Evolutionary conservation across 1,140 invertebrate species (phyloP), one percentile per base, ranked within the genome.

Genomic region (Episyrphus balteatus): DNA sequence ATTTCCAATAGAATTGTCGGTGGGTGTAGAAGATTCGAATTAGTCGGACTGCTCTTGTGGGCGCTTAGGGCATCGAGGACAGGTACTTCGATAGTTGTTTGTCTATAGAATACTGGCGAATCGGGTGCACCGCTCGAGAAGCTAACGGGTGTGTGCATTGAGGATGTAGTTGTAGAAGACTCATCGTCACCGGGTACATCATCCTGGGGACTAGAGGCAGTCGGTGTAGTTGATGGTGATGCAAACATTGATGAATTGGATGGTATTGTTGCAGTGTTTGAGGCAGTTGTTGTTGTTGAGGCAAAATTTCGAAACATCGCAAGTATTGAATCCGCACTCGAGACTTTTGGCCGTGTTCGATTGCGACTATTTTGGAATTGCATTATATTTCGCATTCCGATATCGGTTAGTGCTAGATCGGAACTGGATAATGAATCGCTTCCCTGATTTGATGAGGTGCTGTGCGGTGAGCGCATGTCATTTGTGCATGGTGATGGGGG

Each of bases 241-340:
- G 77, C 64, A 34, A 72, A 73, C 33, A 74, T 68, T 3, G 78
- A 77, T 11, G 76, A 71, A 37, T 21, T 21, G 44, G 21, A 26
- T 26, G 21, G 21, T 18, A 47, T 43, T 18, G 47, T 36, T 36
- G 72, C 71, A 13, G 32, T 46, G 36, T 42, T 42, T 10, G 44
- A 42, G 9, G 50, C 36, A 39, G 30, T 49, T 12, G 73, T 71
- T 38, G 74, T 75, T 15, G 74, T 69, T 15, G 75, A 74, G 40
- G 77, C 75, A 54, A 81, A 80, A 56, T 79, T 82, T 26, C 78
- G 69, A 55, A 85, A 84, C 78, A 85, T 83, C 3, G 82, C 80
- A 40, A 84, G 62, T 46, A 85, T 81, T 3, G 83, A 84, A 65
- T 86, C 83, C 10, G 83, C 82, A 54, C 80, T 83, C 6, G 81